These are phyloP conservation scores for Triops cancriformis DNA, from an alignment of 1,140 invertebrate species.

Conservation along the genomic window DNA sequence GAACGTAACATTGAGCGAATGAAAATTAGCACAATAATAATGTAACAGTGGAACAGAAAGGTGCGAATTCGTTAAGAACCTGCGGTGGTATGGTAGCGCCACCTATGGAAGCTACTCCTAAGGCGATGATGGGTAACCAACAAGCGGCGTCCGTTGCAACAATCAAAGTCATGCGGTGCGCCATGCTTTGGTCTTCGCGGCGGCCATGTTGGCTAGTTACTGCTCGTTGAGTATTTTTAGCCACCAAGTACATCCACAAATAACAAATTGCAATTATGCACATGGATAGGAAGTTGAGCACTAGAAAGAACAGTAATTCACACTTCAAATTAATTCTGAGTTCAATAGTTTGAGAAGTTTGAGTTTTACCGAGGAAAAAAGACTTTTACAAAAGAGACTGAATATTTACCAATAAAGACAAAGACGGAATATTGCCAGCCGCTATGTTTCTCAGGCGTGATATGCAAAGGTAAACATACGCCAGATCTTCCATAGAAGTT, in stretches of 20 bases:
- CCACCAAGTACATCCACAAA: constrained; percentile 49
- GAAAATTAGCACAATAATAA: no score
- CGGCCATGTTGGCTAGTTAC: constrained; percentile 32
- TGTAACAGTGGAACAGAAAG: no score
- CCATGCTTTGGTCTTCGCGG: constrained; percentile 45
- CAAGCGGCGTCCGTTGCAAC: constrained; percentile 51
- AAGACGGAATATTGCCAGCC: constrained; percentile 54
- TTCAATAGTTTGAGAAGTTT: no score
- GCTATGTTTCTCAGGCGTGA: constrained; percentile 45
- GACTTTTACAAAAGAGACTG: constrained; percentile 34
- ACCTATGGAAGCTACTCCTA: constrained; percentile 44
- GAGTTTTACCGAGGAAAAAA: no score
- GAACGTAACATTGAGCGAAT: no score
- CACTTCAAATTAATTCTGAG: no score
- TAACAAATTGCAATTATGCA: constrained; percentile 48
- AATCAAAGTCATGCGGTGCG: constrained; percentile 47
- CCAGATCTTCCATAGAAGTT: constrained; percentile 52
- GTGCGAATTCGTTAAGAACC: constrained; percentile 36
- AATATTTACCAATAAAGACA: constrained; percentile 45
- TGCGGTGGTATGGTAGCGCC: constrained; percentile 43
- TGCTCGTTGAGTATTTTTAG: constrained; percentile 44
- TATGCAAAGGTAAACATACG: constrained; percentile 52
- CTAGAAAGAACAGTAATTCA: constrained; percentile 29
- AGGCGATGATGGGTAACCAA: constrained; percentile 48
- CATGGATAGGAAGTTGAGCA: constrained; percentile 47